Conservation (phyloP, 2,113 vertebrate species). For the Paraplagusia blochii region DNA sequence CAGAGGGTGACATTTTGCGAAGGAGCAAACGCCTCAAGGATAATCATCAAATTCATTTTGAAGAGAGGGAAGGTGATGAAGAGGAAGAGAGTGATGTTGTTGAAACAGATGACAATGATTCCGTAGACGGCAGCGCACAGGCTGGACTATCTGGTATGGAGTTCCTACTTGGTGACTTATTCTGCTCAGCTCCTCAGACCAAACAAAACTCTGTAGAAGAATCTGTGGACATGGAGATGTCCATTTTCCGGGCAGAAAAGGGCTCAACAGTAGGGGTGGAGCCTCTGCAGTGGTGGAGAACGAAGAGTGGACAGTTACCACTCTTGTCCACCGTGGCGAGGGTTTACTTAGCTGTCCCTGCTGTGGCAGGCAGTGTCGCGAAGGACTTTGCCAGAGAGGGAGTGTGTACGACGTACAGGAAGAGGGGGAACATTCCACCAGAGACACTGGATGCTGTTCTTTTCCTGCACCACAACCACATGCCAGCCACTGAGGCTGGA, state of each 20-base stretch:
- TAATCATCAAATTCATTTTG: constrained; percentile 47
- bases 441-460: constrained; percentile 67
- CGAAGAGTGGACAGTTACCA: constrained; percentile 69
- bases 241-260: constrained; percentile 67
- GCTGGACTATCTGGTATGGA: constrained; percentile 67
- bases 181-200: constrained; percentile 47
- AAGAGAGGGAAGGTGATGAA: constrained; percentile 5
- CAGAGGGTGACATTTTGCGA: constrained; percentile 40
- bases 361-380: constrained; percentile 53
- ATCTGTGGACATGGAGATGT: constrained; percentile 71
- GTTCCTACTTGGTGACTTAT: constrained; percentile 75
- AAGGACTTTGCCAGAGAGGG: constrained; percentile 54
- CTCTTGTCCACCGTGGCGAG: constrained; percentile 63
- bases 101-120: constrained; percentile 25
- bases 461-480: constrained; percentile 73
- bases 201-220: constrained; percentile 63
- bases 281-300: constrained; percentile 77
- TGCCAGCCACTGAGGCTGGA: constrained; percentile 6
- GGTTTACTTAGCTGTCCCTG: constrained; percentile 68
- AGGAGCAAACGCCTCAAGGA: constrained; percentile 61
- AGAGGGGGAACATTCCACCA: constrained; percentile 63
- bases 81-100: constrained; percentile 33
- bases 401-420: constrained; percentile 34
- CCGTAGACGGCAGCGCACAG: constrained; percentile 20
- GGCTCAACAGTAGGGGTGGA: constrained; percentile 68